phyloP scores from a whole-genome alignment of 2,888 invertebrate species.

The Neoascia interrupta region DNA sequence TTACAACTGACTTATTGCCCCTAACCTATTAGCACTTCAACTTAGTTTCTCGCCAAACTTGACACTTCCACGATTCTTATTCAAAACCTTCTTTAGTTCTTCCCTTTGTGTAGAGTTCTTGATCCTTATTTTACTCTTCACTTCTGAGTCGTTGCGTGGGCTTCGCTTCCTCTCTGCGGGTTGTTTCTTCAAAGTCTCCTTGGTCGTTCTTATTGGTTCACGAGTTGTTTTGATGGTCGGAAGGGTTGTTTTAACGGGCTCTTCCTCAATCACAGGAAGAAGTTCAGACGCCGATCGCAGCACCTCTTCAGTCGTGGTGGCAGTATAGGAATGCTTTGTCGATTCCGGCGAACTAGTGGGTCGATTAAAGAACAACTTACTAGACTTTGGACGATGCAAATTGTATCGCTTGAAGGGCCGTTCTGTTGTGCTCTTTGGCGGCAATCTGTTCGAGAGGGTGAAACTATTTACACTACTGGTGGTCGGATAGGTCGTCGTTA shows the following conservation, averaged over 20 bases:
- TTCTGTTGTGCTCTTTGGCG: slow-evolving; percentile 43
- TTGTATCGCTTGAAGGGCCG: slow-evolving; percentile 49
- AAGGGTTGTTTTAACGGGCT: neutral
- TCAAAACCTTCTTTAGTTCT: slow-evolving; percentile 11
- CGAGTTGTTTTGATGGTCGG: slow-evolving; percentile 1
- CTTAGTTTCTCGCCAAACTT: slow-evolving; percentile 75
- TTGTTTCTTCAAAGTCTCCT: slow-evolving; percentile 7
- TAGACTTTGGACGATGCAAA: slow-evolving; percentile 54
- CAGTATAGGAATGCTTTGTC: neutral
- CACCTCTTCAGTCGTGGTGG: slow-evolving; percentile 19
- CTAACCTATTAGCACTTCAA: slow-evolving; percentile 25
- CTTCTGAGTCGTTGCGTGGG: slow-evolving; percentile 28
- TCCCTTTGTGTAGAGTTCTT: slow-evolving; percentile 45
- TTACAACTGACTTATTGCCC: slow-evolving; percentile 24
- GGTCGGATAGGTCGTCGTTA: neutral
- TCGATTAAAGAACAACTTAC: slow-evolving; percentile 52
- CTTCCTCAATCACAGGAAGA: neutral
- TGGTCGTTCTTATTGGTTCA: slow-evolving; percentile 21
- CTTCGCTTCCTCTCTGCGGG: slow-evolving; percentile 26
- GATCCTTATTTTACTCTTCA: slow-evolving; percentile 28
- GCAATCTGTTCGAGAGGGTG: slow-evolving; percentile 30
- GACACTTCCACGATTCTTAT: slow-evolving; percentile 73
- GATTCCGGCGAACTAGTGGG: slow-evolving; percentile 2
- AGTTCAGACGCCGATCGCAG: neutral
- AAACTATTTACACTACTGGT: neutral